A percentile compares a stretch with the other conserved stretches of the same genome.
These are phyloP conservation scores for Yponomeuta plumbellus DNA, from an alignment of 2,888 invertebrate genomes.

Conservation along the genomic window DNA sequence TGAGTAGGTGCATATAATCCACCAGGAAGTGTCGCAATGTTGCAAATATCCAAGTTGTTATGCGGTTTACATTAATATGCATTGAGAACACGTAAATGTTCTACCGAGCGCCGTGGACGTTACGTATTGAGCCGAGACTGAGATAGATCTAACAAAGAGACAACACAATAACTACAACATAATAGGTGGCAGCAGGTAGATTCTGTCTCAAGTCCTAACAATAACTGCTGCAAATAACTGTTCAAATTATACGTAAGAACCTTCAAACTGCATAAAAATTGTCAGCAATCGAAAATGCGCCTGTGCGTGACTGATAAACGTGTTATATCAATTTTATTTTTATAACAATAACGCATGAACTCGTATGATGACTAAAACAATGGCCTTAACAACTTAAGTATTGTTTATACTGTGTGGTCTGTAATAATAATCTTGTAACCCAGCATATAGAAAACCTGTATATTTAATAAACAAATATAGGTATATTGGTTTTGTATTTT, in stretches of 20 bases:
- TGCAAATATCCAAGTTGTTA: conserved; percentile 46
- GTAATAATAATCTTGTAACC: too few species aligned
- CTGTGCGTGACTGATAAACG: neutral
- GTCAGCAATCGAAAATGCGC: neutral
- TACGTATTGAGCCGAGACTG: neutral
- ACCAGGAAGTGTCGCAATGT: conserved; percentile 62
- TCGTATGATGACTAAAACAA: neutral
- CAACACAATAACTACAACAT: neutral
- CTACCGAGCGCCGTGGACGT: neutral
- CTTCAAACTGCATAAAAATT: neutral
- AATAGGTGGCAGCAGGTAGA: neutral
- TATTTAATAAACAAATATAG: too few species aligned
- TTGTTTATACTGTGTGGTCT: too few species aligned
- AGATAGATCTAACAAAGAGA: conserved; percentile 7
- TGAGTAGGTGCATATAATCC: neutral
- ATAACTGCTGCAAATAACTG: neutral
- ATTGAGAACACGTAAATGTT: conserved; percentile 36
- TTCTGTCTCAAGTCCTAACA: neutral
- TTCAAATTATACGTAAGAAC: neutral
- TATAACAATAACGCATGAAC: neutral
- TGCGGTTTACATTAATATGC: conserved; percentile 59
- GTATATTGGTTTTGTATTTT: too few species aligned
- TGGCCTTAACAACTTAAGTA: too few species aligned
- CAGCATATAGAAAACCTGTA: too few species aligned
- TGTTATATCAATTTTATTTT: conserved; percentile 2